Evolutionary conservation across 2,113 vertebrate genomes (phyloP).

Genomic region (Oenanthe melanoleuca): DNA sequence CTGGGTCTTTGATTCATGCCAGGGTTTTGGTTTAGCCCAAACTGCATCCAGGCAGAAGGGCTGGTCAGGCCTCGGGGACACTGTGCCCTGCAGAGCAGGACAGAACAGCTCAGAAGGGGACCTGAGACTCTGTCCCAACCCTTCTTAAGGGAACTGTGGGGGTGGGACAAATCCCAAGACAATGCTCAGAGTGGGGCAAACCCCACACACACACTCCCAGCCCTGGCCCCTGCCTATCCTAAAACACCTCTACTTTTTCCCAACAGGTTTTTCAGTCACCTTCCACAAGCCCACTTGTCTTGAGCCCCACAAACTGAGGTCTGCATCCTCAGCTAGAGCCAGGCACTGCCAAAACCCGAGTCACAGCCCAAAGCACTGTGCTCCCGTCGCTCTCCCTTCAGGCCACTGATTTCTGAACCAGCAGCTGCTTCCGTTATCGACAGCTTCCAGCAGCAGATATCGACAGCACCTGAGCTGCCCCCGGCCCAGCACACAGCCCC

Average conservation of each 20-base stretch:
- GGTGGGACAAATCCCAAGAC: not conserved
- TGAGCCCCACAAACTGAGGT: rapidly evolving
- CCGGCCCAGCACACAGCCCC: not conserved
- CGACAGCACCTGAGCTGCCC: not conserved
- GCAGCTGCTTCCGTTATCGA: not conserved
- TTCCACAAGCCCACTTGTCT: rapidly evolving
- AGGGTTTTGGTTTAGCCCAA: not conserved
- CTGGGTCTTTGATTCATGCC: not conserved
- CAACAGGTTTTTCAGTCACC: rapidly evolving
- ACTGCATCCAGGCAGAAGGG: not conserved
- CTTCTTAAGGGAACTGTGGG: not conserved
- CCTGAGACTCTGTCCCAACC: not conserved
- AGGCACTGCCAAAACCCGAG: not conserved
- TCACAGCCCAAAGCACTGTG: not conserved
- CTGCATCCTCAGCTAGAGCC: not conserved
- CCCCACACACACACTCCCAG: not conserved
- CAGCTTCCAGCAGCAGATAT: constrained; percentile 22
- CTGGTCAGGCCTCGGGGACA: rapidly evolving
- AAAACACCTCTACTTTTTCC: not conserved
- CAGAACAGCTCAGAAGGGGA: rapidly evolving
- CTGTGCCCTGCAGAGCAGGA: not conserved
- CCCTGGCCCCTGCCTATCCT: not conserved
- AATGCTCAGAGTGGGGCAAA: not conserved
- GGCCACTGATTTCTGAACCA: not conserved
- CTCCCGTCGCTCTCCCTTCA: not conserved